Percentiles rank a stretch among this genome's conserved stretches.
These are phyloP conservation scores for human (Homo sapiens) DNA, from an alignment of 2,113 vertebrate species.

Conservation along the genomic window DNA sequence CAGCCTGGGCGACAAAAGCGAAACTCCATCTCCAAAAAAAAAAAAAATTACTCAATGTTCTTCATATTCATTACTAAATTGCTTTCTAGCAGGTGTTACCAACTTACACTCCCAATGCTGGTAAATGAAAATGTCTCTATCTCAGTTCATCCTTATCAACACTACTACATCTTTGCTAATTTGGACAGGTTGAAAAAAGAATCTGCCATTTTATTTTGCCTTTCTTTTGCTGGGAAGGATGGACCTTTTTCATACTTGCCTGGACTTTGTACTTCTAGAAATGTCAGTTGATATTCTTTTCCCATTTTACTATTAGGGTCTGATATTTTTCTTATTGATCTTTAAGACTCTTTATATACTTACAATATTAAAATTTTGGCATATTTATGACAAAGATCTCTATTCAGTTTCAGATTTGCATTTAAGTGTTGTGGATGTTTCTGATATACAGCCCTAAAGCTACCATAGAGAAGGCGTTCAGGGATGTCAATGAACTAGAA, in stretches of 20 bases:
- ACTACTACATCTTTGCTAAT: neutral
- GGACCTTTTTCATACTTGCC: neutral
- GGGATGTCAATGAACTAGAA: neutral
- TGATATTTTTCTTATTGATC: neutral
- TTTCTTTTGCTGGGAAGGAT: neutral
- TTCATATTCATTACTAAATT: neutral
- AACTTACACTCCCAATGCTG: neutral
- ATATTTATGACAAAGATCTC: neutral
- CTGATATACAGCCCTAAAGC: neutral
- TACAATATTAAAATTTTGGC: neutral
- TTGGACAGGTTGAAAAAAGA: neutral
- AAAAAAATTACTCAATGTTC: neutral
- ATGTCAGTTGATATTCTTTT: neutral
- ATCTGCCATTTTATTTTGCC: constrained; percentile 25
- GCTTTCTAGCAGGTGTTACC: neutral
- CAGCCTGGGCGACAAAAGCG: no score
- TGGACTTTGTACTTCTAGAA: neutral
- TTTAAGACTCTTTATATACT: neutral
- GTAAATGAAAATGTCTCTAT: neutral
- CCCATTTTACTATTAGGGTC: neutral
- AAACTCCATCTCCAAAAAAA: no score
- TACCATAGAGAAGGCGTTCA: neutral
- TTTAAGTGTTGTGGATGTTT: neutral
- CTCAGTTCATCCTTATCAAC: neutral
- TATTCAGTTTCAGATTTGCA: neutral